phyloP scores from a whole-genome alignment of 2,113 vertebrate genomes.

The Scartelaos histophorus region DNA sequence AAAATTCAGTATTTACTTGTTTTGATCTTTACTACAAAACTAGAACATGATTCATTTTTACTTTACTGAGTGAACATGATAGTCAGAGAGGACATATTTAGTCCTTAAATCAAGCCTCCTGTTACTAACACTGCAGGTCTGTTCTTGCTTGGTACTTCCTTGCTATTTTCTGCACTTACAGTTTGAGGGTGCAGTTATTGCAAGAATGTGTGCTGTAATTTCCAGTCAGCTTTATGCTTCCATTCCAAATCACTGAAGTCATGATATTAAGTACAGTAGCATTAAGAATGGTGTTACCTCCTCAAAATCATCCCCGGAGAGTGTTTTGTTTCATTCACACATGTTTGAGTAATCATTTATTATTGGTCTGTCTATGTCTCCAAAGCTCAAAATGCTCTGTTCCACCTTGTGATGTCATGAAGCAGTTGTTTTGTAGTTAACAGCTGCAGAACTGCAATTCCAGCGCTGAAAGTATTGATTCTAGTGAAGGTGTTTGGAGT shows the following conservation, averaged over 20 bases:
- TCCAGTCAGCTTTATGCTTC: not conserved
- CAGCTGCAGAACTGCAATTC: too few species aligned
- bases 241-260: not conserved
- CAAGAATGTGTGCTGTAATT: constrained; percentile 21
- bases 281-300: too few species aligned
- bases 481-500: too few species aligned
- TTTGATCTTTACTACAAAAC: not conserved
- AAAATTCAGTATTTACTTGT: not conserved
- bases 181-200: constrained; percentile 27
- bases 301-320: too few species aligned
- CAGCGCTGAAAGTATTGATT: too few species aligned
- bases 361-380: too few species aligned
- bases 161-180: constrained; percentile 28
- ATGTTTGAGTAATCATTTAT: too few species aligned
- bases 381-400: too few species aligned
- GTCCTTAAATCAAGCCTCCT: not conserved
- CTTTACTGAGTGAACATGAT: not conserved
- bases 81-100: not conserved
- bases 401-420: too few species aligned
- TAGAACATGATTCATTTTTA: not conserved
- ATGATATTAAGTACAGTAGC: not conserved
- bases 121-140: constrained; percentile 40
- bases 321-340: too few species aligned
- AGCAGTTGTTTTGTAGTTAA: too few species aligned
- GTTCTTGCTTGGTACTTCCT: constrained; percentile 49